phyloP scores from a whole-genome alignment of 2,113 vertebrate species.

The Clarias magur region DNA sequence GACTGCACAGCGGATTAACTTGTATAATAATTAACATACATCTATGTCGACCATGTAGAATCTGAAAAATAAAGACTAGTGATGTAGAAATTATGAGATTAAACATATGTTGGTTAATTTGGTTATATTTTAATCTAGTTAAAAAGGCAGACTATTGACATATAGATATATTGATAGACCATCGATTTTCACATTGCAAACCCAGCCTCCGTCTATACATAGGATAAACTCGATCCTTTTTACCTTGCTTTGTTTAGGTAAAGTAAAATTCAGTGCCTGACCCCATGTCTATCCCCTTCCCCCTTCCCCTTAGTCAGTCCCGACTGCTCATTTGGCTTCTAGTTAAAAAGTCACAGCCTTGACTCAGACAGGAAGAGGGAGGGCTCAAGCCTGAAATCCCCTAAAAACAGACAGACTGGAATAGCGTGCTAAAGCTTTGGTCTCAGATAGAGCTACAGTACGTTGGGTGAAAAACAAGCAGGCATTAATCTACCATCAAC shows the following conservation, averaged over 20 bases:
- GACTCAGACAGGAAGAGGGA: conserved; percentile 53
- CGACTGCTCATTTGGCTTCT: conserved; percentile 50
- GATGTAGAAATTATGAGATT: background rate
- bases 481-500: conserved; percentile 52
- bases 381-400: conserved; percentile 50
- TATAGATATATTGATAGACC: background rate
- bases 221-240: background rate
- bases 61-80: background rate
- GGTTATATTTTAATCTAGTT: too few species aligned
- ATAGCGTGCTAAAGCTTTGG: conserved; percentile 6
- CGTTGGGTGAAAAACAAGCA: background rate
- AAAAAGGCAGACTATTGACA: too few species aligned
- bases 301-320: conserved; percentile 51
- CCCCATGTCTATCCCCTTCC: conserved; percentile 31
- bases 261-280: conserved; percentile 35
- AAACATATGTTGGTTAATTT: background rate
- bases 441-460: background rate
- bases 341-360: conserved; percentile 59
- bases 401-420: conserved; percentile 38
- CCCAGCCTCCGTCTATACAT: background rate
- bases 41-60: background rate
- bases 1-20: background rate
- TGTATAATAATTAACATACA: background rate
- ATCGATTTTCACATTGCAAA: background rate
- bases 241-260: conserved; percentile 14